Evolutionary conservation across 1,140 invertebrate species (phyloP), one percentile per base, ranked within the genome.

Genomic region (Lepidurus arcticus): DNA sequence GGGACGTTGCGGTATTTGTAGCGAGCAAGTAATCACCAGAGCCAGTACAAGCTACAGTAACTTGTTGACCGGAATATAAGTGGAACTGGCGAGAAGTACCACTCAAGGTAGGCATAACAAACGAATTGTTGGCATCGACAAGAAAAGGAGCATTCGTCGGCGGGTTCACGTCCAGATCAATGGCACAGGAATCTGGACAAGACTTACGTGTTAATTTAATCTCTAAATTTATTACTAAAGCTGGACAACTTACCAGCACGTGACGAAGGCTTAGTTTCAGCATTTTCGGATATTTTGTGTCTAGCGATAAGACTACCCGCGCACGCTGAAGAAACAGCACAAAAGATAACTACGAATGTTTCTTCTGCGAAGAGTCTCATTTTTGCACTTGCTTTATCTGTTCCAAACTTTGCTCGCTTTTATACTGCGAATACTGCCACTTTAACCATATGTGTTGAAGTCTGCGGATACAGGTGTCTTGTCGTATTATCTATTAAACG

Each of bases 41-140:
- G 10, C 79, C 79, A 45, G 75, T 44, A 47, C 79, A 80, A 44
- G 75, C 75, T 34, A 80, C 75, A 43, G 79, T 74, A 34, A 80
- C 73, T 11, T 73, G 53, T 44, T 80, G 75, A 44, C 74, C 75
- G 10, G 42, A 24, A n/a, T 42, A 43, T 34, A 80, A 47, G 3
- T 73, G 73, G 6, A 80, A 34, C 8, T 73, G 65, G 34, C 79
- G 76, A 44, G 79, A 73, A 6, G 53, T 43, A 34, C 76, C 76
- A 1, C 73, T 53, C 34, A 77, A 43, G 11, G 26, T 53, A 24
- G 79, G 79, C 73, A 77, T n/a, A 24, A 80, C 44, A 3, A 76
- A 24, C 11, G 73, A 21, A 43, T 77, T 77, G 45, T 78, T 74
- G 13, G 73, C 6, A n/a, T 74, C 42, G 44, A 78, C 24, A 21